phyloP scores from a whole-genome alignment of 2,113 vertebrate species.

The Rattus norvegicus region GRCr8 NC_086036.1:42642001-42642500 shows the following conservation, averaged over 20 bases:
- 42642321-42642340: not conserved
- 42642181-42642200: not conserved
- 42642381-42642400: conserved; percentile 57
- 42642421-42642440: not conserved
- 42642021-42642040: too few species aligned
- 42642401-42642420: not conserved
- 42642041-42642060: not conserved
- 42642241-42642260: not conserved
- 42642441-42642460: conserved; percentile 21
- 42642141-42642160: conserved; percentile 5
- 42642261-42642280: not conserved
- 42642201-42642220: not conserved
- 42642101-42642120: not conserved
- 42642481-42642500: not conserved
- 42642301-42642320: not conserved
- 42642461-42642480: not conserved
- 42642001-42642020: not conserved
- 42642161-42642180: not conserved
- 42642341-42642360: conserved; percentile 1
- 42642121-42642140: too few species aligned
- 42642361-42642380: conserved; percentile 46
- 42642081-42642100: not conserved
- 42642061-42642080: too few species aligned
- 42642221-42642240: not conserved
- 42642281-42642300: not conserved